Evolutionary conservation across 92 coral and sea anemone species (phyloP).

Genomic region (Heteractis magnifica): DNA sequence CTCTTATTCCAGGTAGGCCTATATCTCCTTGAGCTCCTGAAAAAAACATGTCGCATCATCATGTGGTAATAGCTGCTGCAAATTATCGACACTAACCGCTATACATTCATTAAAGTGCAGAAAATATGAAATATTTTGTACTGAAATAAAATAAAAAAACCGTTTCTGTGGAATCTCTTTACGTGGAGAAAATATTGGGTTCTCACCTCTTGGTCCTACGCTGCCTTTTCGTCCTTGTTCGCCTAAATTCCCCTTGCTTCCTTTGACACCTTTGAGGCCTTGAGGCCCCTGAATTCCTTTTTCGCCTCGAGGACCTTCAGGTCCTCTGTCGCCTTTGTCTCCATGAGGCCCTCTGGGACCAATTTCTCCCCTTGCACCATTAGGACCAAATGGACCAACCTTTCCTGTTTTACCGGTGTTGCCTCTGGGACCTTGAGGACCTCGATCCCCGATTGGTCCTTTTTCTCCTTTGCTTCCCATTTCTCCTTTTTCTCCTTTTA

Average conservation of each 20-base stretch:
- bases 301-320: background rate
- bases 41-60: background rate
- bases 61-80: too few relatives aligned
- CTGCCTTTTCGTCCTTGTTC: background rate
- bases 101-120: too few relatives aligned
- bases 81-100: too few relatives aligned
- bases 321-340: background rate
- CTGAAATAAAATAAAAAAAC: background rate
- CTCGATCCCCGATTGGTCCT: conserved; percentile 16
- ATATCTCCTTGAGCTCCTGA: conserved; percentile 15
- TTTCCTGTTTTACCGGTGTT: background rate
- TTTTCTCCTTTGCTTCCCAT: conserved; percentile 13
- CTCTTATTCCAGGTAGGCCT: conserved; percentile 4
- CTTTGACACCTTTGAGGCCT: background rate
- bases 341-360: conserved; percentile 4
- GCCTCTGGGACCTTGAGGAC: background rate
- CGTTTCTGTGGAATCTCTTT: background rate
- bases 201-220: background rate
- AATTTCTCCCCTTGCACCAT: background rate
- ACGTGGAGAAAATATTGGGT: background rate
- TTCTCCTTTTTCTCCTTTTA: background rate
- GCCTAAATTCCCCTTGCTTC: background rate
- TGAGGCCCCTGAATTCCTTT: background rate
- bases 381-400: background rate
- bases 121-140: background rate